Conservation (phyloP, 2,797 vertebrate species). For the Simalia tracyae region DNA sequence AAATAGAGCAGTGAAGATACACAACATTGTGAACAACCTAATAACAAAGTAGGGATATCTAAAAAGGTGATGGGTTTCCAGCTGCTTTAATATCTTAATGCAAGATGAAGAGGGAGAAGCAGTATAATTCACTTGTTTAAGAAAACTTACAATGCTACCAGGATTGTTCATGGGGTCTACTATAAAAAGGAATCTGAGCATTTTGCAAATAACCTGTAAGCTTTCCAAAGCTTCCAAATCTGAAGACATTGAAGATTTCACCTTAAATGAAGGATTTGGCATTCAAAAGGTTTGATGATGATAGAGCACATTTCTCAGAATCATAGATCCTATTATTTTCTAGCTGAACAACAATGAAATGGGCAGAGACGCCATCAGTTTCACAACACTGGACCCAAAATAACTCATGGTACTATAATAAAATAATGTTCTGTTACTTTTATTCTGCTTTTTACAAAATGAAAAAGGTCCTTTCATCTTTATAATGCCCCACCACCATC, state of each 20-base stretch:
- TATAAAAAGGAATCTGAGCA: background rate
- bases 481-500: slow-evolving; percentile 53
- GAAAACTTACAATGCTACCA: background rate
- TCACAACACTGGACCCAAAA: background rate
- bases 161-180: background rate
- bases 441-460: slow-evolving; percentile 35
- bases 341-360: slow-evolving; percentile 27
- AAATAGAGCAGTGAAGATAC: background rate
- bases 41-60: background rate
- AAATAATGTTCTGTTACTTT: slow-evolving; percentile 46
- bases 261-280: background rate
- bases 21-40: background rate
- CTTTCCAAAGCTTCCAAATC: background rate
- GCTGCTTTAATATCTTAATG: background rate
- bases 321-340: slow-evolving; percentile 34
- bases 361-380: slow-evolving; percentile 25
- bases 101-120: background rate
- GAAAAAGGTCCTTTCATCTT: slow-evolving; percentile 33
- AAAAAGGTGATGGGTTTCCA: background rate
- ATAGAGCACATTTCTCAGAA: background rate
- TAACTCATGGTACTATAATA: slow-evolving; percentile 22
- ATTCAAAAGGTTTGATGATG: background rate
- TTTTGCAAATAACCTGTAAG: background rate
- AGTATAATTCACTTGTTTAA: background rate
- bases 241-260: background rate